Evolutionary conservation across 2,797 vertebrate genomes (phyloP).

Genomic region (Anisognathus igniventris): DNA sequence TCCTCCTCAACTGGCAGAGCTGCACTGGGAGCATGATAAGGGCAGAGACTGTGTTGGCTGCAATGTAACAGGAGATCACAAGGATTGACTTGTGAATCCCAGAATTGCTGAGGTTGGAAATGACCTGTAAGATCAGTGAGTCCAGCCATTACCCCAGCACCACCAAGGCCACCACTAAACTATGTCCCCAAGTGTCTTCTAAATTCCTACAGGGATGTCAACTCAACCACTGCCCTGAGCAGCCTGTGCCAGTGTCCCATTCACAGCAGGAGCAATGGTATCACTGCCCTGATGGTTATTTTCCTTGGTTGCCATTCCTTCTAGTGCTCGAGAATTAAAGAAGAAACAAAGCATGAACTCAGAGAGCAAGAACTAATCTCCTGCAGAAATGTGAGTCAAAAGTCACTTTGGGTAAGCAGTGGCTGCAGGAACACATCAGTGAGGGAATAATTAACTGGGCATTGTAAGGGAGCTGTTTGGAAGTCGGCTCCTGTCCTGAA

Average conservation of each 20-base stretch:
- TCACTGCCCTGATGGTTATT: not conserved
- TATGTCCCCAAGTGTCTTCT: not conserved
- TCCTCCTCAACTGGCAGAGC: not conserved
- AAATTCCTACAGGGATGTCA: not conserved
- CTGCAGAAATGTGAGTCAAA: conserved; percentile 45
- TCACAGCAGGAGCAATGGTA: not conserved
- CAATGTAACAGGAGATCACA: not conserved
- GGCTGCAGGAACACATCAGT: not conserved
- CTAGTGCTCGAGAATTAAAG: conserved; percentile 66
- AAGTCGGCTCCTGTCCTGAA: not conserved
- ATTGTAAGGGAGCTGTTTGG: not conserved
- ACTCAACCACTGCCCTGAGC: not conserved
- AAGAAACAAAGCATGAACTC: conserved; percentile 37
- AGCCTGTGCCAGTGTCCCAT: not conserved
- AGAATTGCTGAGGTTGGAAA: not conserved
- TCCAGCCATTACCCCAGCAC: not conserved
- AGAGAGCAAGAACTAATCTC: conserved; percentile 57
- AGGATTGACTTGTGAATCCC: not conserved
- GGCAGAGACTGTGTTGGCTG: not conserved
- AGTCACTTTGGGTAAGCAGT: not conserved
- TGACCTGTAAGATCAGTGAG: not conserved
- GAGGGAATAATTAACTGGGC: not conserved
- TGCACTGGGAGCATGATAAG: not conserved
- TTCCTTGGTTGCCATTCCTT: not conserved
- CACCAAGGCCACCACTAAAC: not conserved